Evolutionary conservation across 2,113 vertebrate genomes (phyloP).

Genomic region (Psammodynastes pulverulentus): DNA sequence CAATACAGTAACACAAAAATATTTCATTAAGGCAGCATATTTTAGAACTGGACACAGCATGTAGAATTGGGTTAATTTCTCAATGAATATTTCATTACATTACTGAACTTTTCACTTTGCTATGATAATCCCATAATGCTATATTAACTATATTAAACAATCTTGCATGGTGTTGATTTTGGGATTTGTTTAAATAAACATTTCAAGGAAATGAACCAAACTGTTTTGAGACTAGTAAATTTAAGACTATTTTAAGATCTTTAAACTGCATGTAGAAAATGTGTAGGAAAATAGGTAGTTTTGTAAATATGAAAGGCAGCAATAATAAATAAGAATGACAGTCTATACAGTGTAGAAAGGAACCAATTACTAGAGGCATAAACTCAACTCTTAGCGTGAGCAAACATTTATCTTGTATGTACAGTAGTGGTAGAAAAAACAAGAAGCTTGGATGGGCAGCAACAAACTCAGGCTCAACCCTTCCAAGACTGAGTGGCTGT

Average conservation of each 20-base stretch:
- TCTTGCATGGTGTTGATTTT: constrained; percentile 40
- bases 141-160: constrained; percentile 25
- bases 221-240: constrained; percentile 7
- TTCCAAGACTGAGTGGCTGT: too few species aligned
- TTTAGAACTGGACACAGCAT: constrained; percentile 19
- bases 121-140: constrained; percentile 21
- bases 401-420: fast-evolving
- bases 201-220: constrained; percentile 13
- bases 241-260: constrained; percentile 9
- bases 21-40: constrained; percentile 32
- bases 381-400: neutral
- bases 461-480: too few species aligned
- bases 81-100: constrained; percentile 30
- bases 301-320: constrained; percentile 27
- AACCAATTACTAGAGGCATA: constrained; percentile 2
- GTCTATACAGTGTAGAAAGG: neutral
- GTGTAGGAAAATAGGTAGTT: neutral
- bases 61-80: constrained; percentile 25
- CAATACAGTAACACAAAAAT: neutral
- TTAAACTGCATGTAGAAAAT: constrained; percentile 36
- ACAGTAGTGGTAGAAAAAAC: fast-evolving
- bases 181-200: constrained; percentile 7
- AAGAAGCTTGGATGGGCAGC: too few species aligned
- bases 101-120: constrained; percentile 33
- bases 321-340: constrained; percentile 22